Percentiles rank a stretch among this genome's conserved stretches.
phyloP scores from a whole-genome alignment of 2,888 invertebrate genomes.

The Sphecodes monilicornis region DNA sequence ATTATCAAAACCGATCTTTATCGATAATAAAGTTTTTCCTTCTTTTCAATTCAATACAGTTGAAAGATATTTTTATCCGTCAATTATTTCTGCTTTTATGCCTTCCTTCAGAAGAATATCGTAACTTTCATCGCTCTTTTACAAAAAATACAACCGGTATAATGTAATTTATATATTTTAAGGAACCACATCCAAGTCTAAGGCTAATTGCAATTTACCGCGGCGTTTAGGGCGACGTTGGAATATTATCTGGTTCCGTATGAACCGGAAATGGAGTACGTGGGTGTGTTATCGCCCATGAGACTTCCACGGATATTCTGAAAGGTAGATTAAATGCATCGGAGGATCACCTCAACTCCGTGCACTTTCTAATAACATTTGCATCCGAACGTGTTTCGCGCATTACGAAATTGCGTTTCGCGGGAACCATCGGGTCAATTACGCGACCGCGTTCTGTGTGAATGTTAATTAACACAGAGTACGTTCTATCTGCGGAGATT shows the following conservation, averaged over 20 bases:
- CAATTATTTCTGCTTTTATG: too few species aligned
- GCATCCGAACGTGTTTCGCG: slow-evolving; percentile 24
- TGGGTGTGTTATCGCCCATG: slow-evolving; percentile 8
- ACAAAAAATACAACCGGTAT: neutral
- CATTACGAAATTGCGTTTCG: slow-evolving; percentile 29
- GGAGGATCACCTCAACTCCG: neutral
- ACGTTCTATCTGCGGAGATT: neutral
- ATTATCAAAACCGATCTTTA: too few species aligned
- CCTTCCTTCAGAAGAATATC: neutral
- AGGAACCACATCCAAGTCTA: neutral
- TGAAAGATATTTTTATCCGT: too few species aligned
- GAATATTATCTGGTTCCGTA: slow-evolving; percentile 13
- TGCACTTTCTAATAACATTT: slow-evolving; percentile 50
- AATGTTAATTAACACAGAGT: slow-evolving; percentile 43
- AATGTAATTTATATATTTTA: neutral
- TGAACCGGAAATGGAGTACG: neutral
- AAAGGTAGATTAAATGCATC: neutral
- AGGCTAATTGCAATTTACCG: slow-evolving; percentile 51
- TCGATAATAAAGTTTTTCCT: too few species aligned
- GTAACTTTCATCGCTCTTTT: neutral
- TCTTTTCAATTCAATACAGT: too few species aligned
- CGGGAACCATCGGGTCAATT: slow-evolving; percentile 3
- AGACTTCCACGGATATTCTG: neutral
- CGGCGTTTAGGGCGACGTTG: slow-evolving; percentile 17
- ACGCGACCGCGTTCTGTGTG: slow-evolving; percentile 10